Conservation (phyloP, 2,113 vertebrate species). For the Megaptera novaeangliae region DNA sequence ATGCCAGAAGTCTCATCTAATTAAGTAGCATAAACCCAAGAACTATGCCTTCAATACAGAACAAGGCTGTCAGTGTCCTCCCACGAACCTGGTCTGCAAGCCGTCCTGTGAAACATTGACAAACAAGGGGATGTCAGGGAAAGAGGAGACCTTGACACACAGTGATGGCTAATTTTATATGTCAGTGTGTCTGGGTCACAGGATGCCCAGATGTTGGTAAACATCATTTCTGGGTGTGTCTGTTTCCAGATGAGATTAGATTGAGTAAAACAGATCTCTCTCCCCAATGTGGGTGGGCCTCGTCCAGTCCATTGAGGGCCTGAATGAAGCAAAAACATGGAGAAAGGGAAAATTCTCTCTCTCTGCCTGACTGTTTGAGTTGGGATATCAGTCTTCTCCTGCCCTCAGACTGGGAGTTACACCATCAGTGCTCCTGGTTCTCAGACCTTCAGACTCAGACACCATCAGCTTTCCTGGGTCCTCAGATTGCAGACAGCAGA, state of each 20-base stretch:
- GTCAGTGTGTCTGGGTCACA: not conserved
- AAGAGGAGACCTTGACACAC: not conserved
- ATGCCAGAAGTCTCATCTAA: not conserved
- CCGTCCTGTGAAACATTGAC: not conserved
- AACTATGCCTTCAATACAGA: accelerated
- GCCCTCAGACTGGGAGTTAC: not conserved
- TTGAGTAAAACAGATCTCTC: too few relatives aligned
- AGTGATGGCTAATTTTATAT: accelerated
- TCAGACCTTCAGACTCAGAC: not conserved
- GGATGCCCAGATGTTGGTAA: not conserved
- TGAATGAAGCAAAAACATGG: not conserved
- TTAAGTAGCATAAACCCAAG: not conserved
- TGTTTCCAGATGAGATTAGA: not conserved
- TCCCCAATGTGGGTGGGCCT: not conserved
- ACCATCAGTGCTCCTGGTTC: not conserved
- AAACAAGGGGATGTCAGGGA: not conserved
- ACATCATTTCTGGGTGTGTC: not conserved
- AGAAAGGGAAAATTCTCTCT: not conserved
- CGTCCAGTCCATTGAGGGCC: not conserved
- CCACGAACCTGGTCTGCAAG: not conserved
- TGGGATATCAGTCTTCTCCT: not conserved
- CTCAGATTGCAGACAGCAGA: not conserved
- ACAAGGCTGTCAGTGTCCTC: not conserved
- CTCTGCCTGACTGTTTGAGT: not conserved
- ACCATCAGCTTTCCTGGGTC: not conserved